Percentiles rank a stretch among this genome's conserved stretches.
Conservation (phyloP, 1,140 invertebrate genomes). For the Vollenhovia emeryi region DNA sequence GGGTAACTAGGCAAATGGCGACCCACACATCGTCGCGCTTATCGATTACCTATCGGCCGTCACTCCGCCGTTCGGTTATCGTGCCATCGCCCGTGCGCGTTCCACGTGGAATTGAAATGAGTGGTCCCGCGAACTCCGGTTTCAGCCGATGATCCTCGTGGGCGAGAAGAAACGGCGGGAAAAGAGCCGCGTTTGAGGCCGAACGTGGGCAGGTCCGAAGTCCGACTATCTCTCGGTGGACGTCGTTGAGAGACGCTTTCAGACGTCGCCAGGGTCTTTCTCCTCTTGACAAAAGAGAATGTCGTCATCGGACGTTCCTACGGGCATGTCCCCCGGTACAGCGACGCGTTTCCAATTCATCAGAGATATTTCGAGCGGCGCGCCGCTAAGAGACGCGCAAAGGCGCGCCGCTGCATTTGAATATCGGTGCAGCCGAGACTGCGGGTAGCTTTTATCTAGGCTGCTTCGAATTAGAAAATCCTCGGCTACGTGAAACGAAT, state of each 20-base stretch:
- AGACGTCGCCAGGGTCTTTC: constrained; percentile 35
- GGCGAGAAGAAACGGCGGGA: constrained; percentile 40
- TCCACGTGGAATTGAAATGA: neutral
- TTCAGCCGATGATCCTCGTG: constrained; percentile 25
- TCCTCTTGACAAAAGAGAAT: constrained; percentile 49
- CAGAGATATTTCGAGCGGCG: constrained; percentile 45
- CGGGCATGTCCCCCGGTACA: neutral
- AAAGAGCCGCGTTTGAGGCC: constrained; percentile 27
- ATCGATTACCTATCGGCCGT: neutral
- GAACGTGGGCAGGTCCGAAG: constrained; percentile 67
- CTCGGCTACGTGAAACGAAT: constrained; percentile 28
- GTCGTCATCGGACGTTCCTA: constrained; percentile 47
- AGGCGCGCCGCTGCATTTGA: constrained; percentile 36
- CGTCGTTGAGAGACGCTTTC: constrained; percentile 32
- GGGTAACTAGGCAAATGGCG: constrained; percentile 67
- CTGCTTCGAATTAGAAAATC: constrained; percentile 45
- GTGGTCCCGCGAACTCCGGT: constrained; percentile 1
- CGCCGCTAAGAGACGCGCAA: constrained; percentile 19
- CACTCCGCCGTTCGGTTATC: constrained; percentile 11
- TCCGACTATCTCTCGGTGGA: constrained; percentile 43
- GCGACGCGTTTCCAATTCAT: constrained; percentile 46
- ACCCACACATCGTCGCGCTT: constrained; percentile 33
- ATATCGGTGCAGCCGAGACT: constrained; percentile 12
- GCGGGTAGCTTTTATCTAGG: constrained; percentile 16
- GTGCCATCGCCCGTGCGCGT: neutral